phyloP scores from a whole-genome alignment of 2,113 vertebrate genomes.

The Pardalotus punctatus region DNA sequence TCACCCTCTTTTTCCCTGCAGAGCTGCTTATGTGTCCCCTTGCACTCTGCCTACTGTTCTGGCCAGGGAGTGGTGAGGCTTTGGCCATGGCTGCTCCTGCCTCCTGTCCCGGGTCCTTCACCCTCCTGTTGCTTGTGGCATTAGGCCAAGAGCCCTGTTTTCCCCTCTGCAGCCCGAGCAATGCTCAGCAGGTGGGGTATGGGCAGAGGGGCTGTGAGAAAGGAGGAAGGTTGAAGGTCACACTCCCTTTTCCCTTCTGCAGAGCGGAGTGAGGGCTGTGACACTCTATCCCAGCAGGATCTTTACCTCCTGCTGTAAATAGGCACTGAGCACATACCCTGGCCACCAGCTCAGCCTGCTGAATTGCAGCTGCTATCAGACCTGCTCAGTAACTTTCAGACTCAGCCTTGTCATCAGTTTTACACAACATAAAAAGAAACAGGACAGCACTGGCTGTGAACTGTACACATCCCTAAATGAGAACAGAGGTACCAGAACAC shows the following conservation, averaged over 20 bases:
- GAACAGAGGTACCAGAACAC: neutral
- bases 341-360: neutral
- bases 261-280: neutral
- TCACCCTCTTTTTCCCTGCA: neutral
- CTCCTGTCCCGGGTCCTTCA: neutral
- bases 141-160: neutral
- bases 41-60: neutral
- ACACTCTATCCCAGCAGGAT: slow-evolving; percentile 29
- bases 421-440: slow-evolving; percentile 34
- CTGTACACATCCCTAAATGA: neutral
- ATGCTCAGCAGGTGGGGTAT: neutral
- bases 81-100: neutral
- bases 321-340: slow-evolving; percentile 32
- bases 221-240: slow-evolving; percentile 45
- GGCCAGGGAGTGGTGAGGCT: neutral
- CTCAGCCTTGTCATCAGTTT: slow-evolving; percentile 50
- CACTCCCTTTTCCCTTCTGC: neutral
- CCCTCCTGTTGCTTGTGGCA: neutral
- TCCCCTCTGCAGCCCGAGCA: neutral
- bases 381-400: slow-evolving; percentile 19
- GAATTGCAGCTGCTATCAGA: slow-evolving; percentile 37
- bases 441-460: neutral
- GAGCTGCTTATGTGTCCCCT: neutral
- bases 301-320: slow-evolving; percentile 55
- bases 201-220: neutral